Conservation (phyloP, 2,113 vertebrate genomes). For the Nanger granti region DNA sequence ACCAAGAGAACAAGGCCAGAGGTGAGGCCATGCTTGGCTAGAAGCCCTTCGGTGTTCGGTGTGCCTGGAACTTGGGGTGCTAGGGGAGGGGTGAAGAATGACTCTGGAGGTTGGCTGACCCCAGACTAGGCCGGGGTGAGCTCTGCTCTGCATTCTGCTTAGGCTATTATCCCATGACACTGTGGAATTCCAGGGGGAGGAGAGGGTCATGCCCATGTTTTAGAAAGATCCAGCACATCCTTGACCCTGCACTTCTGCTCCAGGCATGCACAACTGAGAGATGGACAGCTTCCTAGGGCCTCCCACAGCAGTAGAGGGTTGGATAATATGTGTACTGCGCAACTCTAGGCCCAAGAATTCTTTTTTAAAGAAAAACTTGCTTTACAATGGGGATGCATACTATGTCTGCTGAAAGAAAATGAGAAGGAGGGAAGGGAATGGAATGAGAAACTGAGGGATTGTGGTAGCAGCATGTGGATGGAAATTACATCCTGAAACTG, state of each 20-base stretch:
- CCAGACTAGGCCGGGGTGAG: background rate
- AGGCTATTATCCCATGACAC: background rate
- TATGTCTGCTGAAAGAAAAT: background rate
- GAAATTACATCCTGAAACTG: background rate
- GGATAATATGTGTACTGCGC: background rate
- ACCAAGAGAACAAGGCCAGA: background rate
- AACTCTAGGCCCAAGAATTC: background rate
- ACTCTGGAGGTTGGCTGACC: background rate
- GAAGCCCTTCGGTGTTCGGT: background rate
- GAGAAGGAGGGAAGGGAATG: no score
- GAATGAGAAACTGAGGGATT: background rate
- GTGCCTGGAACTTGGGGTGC: background rate
- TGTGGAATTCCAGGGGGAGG: background rate
- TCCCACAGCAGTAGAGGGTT: background rate
- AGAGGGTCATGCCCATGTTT: background rate
- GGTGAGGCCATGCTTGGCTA: background rate
- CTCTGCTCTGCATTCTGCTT: background rate
- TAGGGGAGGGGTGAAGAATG: background rate
- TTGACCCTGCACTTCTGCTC: background rate
- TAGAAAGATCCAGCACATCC: background rate
- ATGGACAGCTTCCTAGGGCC: background rate
- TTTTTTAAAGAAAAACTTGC: background rate
- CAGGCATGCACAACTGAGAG: background rate
- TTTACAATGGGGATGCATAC: background rate
- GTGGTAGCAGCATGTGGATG: background rate